phyloP scores from a whole-genome alignment of 2,113 vertebrate species.

The Anarhynchus alexandrinus region DNA sequence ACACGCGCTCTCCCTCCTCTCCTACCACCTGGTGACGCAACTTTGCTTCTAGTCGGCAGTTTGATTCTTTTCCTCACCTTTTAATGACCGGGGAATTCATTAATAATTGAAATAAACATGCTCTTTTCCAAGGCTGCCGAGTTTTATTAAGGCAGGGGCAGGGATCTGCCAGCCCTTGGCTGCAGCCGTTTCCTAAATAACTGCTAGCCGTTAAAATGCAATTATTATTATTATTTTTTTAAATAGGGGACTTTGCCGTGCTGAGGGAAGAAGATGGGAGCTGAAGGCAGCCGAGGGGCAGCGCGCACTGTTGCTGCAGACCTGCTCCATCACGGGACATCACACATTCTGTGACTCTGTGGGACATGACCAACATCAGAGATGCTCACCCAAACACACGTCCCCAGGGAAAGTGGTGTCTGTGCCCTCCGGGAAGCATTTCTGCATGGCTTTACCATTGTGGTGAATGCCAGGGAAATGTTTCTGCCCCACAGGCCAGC shows the following conservation, averaged over 20 bases:
- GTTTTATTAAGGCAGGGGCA: constrained; percentile 66
- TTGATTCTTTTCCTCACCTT: constrained; percentile 65
- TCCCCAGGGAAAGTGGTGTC: background rate
- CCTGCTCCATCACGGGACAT: accelerated
- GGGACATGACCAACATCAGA: accelerated
- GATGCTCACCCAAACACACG: accelerated
- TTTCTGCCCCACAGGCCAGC: background rate
- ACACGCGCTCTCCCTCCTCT: background rate
- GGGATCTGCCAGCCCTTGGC: constrained; percentile 64
- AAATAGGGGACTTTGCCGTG: background rate
- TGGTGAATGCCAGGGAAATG: background rate
- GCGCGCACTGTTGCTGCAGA: background rate
- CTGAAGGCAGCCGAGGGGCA: background rate
- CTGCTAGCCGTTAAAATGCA: constrained; percentile 62
- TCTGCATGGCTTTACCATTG: background rate
- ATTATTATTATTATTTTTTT: constrained; percentile 8
- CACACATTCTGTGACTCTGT: too few relatives aligned
- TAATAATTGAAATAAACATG: constrained; percentile 72
- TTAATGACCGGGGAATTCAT: constrained; percentile 70
- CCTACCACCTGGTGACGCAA: constrained; percentile 43
- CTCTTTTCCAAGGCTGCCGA: constrained; percentile 56
- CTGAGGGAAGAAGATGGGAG: background rate
- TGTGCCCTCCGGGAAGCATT: background rate
- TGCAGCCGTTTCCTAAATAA: constrained; percentile 66
- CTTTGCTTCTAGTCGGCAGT: background rate